phyloP scores from a whole-genome alignment of 2,888 invertebrate genomes.

The Stenolophus ochropezus region DNA sequence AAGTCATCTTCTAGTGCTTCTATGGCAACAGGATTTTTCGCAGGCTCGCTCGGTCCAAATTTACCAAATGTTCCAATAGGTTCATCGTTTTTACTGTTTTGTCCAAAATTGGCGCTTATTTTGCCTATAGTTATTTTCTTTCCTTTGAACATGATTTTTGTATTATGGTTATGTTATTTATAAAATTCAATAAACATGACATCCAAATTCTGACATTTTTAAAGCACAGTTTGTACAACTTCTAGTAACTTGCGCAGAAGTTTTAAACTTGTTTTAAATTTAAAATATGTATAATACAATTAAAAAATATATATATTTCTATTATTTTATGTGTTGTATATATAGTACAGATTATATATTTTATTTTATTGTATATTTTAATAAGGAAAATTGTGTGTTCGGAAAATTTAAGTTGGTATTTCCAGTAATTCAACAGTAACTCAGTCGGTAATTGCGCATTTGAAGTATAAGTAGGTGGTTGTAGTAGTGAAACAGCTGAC shows the following conservation, averaged over 20 bases:
- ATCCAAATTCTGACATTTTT: not conserved
- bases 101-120: constrained; percentile 72
- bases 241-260: too few relatives aligned
- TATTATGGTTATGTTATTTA: constrained; percentile 6
- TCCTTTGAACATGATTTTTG: constrained; percentile 68
- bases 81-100: constrained; percentile 68
- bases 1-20: constrained; percentile 81
- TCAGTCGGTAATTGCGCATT: constrained; percentile 52
- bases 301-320: not conserved
- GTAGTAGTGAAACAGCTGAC: constrained; percentile 54
- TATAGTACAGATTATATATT: not conserved
- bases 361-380: not conserved
- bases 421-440: not conserved
- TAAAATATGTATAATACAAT: not conserved
- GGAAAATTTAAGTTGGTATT: not conserved
- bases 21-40: constrained; percentile 71
- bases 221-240: not conserved
- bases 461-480: constrained; percentile 37
- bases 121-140: constrained; percentile 74
- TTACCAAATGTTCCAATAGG: constrained; percentile 69
- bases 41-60: constrained; percentile 68
- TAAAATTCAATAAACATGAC: constrained; percentile 35
- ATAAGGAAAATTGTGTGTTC: not conserved
- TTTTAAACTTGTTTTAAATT: too few relatives aligned
- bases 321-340: not conserved